Conservation (phyloP, 2,113 vertebrate species). For the Macheiramphus alcinus region DNA sequence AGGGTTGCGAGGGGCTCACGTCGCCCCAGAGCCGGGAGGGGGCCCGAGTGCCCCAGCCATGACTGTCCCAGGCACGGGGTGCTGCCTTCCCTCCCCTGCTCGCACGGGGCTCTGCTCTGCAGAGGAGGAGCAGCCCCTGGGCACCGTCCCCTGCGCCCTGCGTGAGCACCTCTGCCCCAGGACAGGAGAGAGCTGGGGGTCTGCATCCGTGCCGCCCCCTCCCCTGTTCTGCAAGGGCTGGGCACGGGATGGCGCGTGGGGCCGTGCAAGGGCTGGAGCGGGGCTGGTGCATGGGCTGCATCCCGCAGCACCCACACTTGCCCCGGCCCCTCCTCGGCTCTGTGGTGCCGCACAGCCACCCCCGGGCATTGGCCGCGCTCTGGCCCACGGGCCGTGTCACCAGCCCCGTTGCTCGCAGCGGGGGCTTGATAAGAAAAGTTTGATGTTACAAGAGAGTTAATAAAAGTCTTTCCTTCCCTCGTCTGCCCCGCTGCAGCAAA, state of each 20-base stretch:
- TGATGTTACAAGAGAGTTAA: conserved; percentile 78
- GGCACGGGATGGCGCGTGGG: background rate
- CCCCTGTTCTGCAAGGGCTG: background rate
- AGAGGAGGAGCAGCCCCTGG: background rate
- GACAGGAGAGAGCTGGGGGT: background rate
- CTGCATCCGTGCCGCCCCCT: too few relatives aligned
- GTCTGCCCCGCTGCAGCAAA: conserved; percentile 65
- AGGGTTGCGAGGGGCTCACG: background rate
- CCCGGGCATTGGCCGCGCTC: background rate
- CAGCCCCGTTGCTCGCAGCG: conserved; percentile 62
- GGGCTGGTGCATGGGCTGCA: background rate
- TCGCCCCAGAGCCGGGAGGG: background rate
- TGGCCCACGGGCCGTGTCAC: conserved; percentile 67
- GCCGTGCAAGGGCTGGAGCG: background rate
- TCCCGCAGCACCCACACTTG: background rate
- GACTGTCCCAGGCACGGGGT: background rate
- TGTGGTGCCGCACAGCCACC: accelerated
- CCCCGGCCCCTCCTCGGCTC: too few relatives aligned
- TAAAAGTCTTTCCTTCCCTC: conserved; percentile 60
- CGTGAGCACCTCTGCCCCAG: background rate
- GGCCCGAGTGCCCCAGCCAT: background rate
- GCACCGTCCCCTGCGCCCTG: background rate
- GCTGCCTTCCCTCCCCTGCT: too few relatives aligned
- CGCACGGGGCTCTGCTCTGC: background rate
- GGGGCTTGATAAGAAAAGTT: conserved; percentile 81